phyloP scores from a whole-genome alignment of 2,888 invertebrate species.

The Drosophila vallismaia region DNA sequence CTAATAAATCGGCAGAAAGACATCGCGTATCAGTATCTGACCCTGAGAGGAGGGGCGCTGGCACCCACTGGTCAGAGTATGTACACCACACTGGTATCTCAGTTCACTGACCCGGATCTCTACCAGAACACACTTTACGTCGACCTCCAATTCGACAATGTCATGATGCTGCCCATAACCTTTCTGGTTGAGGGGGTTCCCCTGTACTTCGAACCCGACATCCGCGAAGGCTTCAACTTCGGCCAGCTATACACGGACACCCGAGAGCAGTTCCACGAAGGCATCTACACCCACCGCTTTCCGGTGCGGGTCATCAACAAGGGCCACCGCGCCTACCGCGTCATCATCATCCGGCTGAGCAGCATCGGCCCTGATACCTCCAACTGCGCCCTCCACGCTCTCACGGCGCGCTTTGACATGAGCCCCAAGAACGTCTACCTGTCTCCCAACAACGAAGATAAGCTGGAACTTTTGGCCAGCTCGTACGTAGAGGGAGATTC shows the following conservation, averaged over 20 bases:
- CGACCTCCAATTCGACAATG: constrained; percentile 62
- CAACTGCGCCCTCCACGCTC: constrained; percentile 38
- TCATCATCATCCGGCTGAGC: constrained; percentile 64
- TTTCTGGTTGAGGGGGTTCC: constrained; percentile 77
- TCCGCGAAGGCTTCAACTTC: constrained; percentile 66
- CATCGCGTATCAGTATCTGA: constrained; percentile 55
- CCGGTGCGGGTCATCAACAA: constrained; percentile 67
- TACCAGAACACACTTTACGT: constrained; percentile 73
- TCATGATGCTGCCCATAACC: constrained; percentile 68
- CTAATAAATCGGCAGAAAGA: constrained; percentile 51
- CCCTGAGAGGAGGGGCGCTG: constrained; percentile 69
- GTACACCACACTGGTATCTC: constrained; percentile 63
- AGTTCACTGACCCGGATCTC: constrained; percentile 74
- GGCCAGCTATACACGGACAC: constrained; percentile 68
- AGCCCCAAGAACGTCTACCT: constrained; percentile 64
- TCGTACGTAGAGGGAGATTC: constrained; percentile 59
- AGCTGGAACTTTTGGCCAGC: constrained; percentile 58
- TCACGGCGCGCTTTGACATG: constrained; percentile 64
- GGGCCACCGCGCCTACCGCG: constrained; percentile 73
- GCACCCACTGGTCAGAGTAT: constrained; percentile 69
- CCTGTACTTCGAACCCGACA: constrained; percentile 72
- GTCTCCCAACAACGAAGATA: constrained; percentile 25
- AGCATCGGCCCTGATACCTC: constrained; percentile 21
- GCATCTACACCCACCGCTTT: constrained; percentile 51
- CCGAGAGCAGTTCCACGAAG: constrained; percentile 47